Percentiles rank a stretch among this genome's conserved stretches.
phyloP scores from a whole-genome alignment of 2,113 vertebrate genomes.

The Trochalopteron elliotii region DNA sequence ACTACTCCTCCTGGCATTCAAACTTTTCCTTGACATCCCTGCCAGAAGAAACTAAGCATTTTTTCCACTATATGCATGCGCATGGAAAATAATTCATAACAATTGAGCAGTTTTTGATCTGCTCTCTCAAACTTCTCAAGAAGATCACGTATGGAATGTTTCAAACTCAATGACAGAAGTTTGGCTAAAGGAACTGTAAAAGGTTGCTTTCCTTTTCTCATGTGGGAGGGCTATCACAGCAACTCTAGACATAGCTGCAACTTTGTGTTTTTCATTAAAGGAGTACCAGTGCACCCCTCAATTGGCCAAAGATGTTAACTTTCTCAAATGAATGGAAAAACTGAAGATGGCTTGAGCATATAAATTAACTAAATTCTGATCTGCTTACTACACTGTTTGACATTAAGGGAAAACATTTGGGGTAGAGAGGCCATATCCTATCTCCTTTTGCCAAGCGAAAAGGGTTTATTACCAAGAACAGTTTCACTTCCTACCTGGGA shows the following conservation, averaged over 20 bases:
- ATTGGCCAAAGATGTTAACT: background rate
- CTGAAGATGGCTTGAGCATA: background rate
- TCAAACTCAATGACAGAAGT: background rate
- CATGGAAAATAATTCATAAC: background rate
- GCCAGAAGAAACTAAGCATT: background rate
- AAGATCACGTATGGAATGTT: background rate
- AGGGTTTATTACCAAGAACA: background rate
- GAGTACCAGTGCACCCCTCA: background rate
- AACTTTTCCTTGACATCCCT: background rate
- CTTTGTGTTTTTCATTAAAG: background rate
- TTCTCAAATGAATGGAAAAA: background rate
- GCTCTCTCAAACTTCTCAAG: background rate
- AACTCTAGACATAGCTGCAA: background rate
- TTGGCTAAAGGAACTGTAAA: background rate
- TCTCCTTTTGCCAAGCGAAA: background rate
- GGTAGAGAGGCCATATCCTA: background rate
- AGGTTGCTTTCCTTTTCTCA: background rate
- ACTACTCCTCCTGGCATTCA: background rate
- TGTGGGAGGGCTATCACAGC: background rate
- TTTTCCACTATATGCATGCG: background rate
- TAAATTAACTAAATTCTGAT: background rate
- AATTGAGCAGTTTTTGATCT: background rate
- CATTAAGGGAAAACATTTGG: background rate
- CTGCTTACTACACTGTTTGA: background rate
- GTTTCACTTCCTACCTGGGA: slow-evolving; percentile 84